phyloP scores from a whole-genome alignment of 2,113 vertebrate species.

The Xiphorhynchus elegans region DNA sequence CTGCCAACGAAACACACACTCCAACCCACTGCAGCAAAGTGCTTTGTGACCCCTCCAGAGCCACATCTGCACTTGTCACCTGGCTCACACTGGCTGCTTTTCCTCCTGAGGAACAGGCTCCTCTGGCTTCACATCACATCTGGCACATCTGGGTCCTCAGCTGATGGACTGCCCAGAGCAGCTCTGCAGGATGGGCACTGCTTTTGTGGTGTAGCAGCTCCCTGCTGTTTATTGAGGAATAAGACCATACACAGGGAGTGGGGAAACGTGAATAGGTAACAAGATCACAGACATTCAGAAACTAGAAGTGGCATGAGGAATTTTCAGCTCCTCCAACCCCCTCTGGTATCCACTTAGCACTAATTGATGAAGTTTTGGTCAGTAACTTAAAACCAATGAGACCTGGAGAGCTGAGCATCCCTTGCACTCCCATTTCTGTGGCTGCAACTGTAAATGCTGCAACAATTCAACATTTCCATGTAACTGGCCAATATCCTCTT shows the following conservation, averaged over 20 bases:
- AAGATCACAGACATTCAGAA: neutral
- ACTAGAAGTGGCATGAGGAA: neutral
- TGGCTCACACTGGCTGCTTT: neutral
- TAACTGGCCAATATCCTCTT: neutral
- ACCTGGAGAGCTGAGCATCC: neutral
- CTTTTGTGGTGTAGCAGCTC: neutral
- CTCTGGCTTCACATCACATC: neutral
- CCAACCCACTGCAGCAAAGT: neutral
- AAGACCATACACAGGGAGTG: neutral
- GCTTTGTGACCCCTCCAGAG: neutral
- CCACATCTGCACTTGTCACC: rapidly evolving
- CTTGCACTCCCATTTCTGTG: neutral
- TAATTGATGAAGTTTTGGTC: neutral
- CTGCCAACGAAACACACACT: neutral
- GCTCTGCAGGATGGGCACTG: neutral
- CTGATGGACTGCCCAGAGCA: neutral
- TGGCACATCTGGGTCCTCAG: neutral
- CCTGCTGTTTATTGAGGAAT: rapidly evolving
- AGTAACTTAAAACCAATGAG: neutral
- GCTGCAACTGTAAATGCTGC: neutral
- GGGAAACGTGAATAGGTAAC: neutral
- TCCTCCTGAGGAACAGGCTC: neutral
- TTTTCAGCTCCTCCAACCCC: neutral
- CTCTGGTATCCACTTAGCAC: neutral
- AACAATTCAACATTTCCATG: neutral